Conservation (phyloP, 2,797 vertebrate genomes). For the Melopsittacus undulatus region DNA sequence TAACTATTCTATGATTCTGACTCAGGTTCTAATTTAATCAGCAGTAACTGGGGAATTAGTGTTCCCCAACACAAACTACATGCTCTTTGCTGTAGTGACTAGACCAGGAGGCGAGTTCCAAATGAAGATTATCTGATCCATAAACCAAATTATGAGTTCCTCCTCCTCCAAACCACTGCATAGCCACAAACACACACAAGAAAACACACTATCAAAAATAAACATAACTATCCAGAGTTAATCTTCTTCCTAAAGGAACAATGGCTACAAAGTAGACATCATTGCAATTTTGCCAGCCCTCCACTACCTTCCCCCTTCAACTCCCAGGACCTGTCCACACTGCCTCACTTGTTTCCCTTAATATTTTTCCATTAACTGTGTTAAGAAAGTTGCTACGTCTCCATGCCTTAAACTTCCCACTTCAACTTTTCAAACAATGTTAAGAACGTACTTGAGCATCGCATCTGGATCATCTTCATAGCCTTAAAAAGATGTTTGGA, state of each 20-base stretch:
- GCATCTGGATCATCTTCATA: background rate
- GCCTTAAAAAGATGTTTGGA: background rate
- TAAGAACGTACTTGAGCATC: background rate
- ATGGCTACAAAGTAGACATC: background rate
- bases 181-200: background rate
- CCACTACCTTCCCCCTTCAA: background rate
- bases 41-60: background rate
- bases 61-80: background rate
- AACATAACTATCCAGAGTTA: background rate
- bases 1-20: background rate
- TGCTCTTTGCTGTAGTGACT: background rate
- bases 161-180: background rate
- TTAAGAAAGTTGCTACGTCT: background rate
- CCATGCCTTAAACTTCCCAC: background rate
- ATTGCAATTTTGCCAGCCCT: background rate
- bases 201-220: background rate
- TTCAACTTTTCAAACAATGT: background rate
- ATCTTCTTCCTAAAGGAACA: background rate
- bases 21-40: background rate
- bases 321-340: background rate
- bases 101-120: background rate
- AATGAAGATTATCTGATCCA: background rate
- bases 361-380: background rate
- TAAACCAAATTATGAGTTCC: background rate
- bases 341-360: background rate